Conservation (phyloP, 2,797 vertebrate species). For the Bryconaethiops microstoma region DNA sequence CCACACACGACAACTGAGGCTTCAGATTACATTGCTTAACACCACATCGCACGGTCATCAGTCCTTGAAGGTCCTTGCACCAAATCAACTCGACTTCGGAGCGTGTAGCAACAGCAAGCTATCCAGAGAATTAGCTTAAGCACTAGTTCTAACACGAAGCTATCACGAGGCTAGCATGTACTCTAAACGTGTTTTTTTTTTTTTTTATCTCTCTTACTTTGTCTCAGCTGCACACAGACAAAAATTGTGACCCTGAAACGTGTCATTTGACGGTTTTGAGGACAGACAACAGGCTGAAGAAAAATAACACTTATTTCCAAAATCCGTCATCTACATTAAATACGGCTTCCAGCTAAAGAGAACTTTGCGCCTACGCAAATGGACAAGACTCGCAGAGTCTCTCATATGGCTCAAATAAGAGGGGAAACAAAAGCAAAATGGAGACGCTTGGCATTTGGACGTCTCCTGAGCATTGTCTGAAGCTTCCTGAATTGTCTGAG, state of each 20-base stretch:
- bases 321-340: slow-evolving; percentile 16
- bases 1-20: slow-evolving; percentile 29
- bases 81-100: slow-evolving; percentile 60
- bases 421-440: slow-evolving; percentile 35
- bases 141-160: slow-evolving; percentile 28
- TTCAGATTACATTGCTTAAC: slow-evolving; percentile 36
- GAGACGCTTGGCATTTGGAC: slow-evolving; percentile 43
- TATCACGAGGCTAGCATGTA: slow-evolving; percentile 23
- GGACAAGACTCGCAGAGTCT: slow-evolving; percentile 47
- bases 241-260: slow-evolving; percentile 71
- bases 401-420: slow-evolving; percentile 58
- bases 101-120: slow-evolving; percentile 69
- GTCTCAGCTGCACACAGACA: slow-evolving; percentile 77
- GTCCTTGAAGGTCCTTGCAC: slow-evolving; percentile 37
- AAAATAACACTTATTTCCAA: not conserved
- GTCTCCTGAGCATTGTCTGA: slow-evolving; percentile 52
- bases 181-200: slow-evolving; percentile 50
- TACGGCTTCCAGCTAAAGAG: slow-evolving; percentile 45
- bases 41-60: slow-evolving; percentile 39
- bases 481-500: slow-evolving; percentile 53
- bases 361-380: slow-evolving; percentile 48
- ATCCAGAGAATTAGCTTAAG: slow-evolving; percentile 35
- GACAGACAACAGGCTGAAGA: not conserved
- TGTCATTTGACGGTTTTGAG: slow-evolving; percentile 13
- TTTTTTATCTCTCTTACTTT: slow-evolving; percentile 25